phyloP scores from a whole-genome alignment of 2,113 vertebrate genomes.

The Muscicapa adusta region DNA sequence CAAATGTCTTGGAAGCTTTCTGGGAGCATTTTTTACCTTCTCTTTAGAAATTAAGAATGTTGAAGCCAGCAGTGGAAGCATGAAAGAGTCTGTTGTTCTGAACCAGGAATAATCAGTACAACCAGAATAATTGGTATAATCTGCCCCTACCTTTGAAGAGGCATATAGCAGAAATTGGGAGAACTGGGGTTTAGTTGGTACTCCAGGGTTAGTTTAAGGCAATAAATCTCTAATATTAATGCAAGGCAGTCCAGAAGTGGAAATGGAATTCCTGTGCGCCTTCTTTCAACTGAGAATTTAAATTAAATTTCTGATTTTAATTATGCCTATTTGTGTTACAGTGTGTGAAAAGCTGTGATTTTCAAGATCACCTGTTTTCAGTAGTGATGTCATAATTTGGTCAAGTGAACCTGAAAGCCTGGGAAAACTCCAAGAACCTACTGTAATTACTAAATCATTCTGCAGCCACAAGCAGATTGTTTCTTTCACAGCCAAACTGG shows the following conservation, averaged over 20 bases:
- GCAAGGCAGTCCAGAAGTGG: not conserved
- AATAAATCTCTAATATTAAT: not conserved
- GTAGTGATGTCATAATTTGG: not conserved
- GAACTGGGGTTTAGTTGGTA: not conserved
- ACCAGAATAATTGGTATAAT: not conserved
- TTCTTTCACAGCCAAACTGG: not conserved
- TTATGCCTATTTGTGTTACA: not conserved
- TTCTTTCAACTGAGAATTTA: not conserved
- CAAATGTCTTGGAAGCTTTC: not conserved
- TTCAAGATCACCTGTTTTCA: not conserved
- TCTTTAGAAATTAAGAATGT: not conserved
- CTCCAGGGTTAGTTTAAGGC: accelerated
- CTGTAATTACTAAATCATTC: not conserved
- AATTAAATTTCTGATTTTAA: not conserved
- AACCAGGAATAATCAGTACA: not conserved
- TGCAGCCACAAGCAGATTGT: not conserved
- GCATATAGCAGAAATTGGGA: not conserved
- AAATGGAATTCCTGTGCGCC: not conserved
- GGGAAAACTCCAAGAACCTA: not conserved
- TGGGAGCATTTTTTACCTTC: not conserved
- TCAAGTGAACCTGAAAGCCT: not conserved
- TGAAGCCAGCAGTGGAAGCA: not conserved
- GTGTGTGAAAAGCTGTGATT: not conserved
- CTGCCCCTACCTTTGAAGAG: not conserved
- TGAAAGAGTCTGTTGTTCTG: not conserved